A percentile compares a stretch with the other conserved stretches of the same genome.
Evolutionary conservation across 2,113 vertebrate genomes (phyloP).

Genomic region (Neodon shergylaensis): DNA sequence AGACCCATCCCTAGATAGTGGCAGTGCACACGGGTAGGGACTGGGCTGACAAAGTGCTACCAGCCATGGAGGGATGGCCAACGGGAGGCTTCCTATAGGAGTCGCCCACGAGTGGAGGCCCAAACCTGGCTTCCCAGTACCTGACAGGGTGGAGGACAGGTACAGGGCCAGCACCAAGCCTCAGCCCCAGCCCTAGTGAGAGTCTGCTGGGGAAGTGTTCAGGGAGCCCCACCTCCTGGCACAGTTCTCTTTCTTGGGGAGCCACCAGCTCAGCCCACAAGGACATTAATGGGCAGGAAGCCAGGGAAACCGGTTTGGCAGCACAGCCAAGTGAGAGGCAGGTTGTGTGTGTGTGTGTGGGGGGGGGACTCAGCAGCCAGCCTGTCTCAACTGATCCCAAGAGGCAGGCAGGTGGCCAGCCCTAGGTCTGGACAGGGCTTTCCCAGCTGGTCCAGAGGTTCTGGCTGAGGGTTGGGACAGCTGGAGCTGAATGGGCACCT

Average conservation of each 20-base stretch:
- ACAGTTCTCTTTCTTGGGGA: not conserved
- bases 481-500: not conserved
- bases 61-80: not conserved
- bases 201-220: too few relatives aligned
- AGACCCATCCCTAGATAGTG: not conserved
- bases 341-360: too few relatives aligned
- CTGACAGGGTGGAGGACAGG: not conserved
- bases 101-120: not conserved
- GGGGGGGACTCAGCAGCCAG: conserved; percentile 14
- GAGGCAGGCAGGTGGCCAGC: conserved; percentile 51
- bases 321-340: not conserved
- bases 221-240: not conserved
- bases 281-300: not conserved
- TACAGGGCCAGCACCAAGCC: not conserved
- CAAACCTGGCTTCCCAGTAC: not conserved
- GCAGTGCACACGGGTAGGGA: not conserved
- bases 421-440: not conserved
- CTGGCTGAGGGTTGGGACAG: not conserved
- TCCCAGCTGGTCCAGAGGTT: not conserved
- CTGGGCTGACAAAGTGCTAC: not conserved
- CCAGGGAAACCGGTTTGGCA: conserved; percentile 67
- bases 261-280: not conserved
- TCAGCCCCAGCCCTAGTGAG: not conserved
- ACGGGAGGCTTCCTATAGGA: not conserved
- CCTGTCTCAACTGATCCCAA: conserved; percentile 65